A percentile compares a stretch with the other conserved stretches of the same genome.
Evolutionary conservation across 2,113 vertebrate species (phyloP).

Genomic region (Phalacrocorax brasilianus): DNA sequence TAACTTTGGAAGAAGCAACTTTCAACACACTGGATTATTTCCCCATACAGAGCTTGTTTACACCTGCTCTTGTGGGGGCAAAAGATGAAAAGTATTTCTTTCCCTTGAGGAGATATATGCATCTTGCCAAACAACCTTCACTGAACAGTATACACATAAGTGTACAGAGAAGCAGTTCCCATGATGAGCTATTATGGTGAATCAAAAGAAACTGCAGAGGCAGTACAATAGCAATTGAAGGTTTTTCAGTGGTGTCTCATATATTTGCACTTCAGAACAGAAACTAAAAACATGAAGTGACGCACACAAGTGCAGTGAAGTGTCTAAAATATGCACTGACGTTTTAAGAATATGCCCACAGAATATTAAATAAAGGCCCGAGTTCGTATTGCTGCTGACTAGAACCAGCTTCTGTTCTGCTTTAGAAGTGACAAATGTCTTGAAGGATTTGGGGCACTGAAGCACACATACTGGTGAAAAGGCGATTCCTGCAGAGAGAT

Average conservation of each 20-base stretch:
- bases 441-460: background rate
- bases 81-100: background rate
- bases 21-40: background rate
- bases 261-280: slow-evolving; percentile 44
- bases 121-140: background rate
- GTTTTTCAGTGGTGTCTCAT: slow-evolving; percentile 15
- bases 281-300: slow-evolving; percentile 38
- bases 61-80: background rate
- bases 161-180: background rate
- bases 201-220: slow-evolving; percentile 23
- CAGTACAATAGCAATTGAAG: slow-evolving; percentile 41
- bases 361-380: slow-evolving; percentile 31
- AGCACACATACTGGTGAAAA: background rate
- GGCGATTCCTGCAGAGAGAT: background rate
- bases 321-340: slow-evolving; percentile 42
- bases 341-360: slow-evolving; percentile 19
- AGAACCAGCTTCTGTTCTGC: background rate
- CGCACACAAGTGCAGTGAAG: slow-evolving; percentile 15
- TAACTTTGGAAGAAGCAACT: background rate
- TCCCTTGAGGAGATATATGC: background rate
- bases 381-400: background rate
- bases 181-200: slow-evolving; percentile 36
- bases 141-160: background rate
- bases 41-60: background rate
- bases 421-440: background rate